phyloP scores from a whole-genome alignment of 2,113 vertebrate species.

The Telmatochromis brachygnathus region DNA sequence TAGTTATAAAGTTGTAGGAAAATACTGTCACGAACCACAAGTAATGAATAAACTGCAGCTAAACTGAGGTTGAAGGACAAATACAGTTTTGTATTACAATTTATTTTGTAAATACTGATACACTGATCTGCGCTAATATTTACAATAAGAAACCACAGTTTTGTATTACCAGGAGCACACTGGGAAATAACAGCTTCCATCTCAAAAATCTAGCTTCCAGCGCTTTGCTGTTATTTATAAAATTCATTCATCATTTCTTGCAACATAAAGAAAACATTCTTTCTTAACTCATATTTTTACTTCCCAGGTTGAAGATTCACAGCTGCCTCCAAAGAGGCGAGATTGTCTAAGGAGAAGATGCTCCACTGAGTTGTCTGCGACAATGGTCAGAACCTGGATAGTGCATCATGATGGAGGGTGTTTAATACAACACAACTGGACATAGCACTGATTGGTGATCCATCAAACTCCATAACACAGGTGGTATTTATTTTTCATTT shows the following conservation, averaged over 20 bases:
- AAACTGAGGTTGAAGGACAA: background rate
- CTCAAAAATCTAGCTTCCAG: background rate
- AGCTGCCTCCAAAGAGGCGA: constrained; percentile 67
- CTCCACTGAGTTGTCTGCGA: constrained; percentile 73
- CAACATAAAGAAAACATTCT: background rate
- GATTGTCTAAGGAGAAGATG: constrained; percentile 73
- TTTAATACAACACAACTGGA: constrained; percentile 35
- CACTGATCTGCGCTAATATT: background rate
- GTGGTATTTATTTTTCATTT: background rate
- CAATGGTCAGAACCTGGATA: constrained; percentile 77
- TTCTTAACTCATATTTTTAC: background rate
- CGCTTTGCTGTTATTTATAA: background rate
- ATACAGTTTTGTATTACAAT: background rate
- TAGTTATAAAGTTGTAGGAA: background rate
- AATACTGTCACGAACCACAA: background rate
- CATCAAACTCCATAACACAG: constrained; percentile 70
- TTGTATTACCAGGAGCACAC: background rate
- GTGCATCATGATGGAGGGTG: constrained; percentile 56
- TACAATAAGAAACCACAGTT: background rate
- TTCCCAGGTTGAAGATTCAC: constrained; percentile 74
- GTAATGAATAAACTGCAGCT: background rate
- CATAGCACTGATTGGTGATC: constrained; percentile 70
- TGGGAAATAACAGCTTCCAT: background rate
- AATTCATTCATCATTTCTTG: background rate
- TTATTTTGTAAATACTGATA: background rate